Conservation (phyloP, 2,113 vertebrate species). For the Mirza zaza region DNA sequence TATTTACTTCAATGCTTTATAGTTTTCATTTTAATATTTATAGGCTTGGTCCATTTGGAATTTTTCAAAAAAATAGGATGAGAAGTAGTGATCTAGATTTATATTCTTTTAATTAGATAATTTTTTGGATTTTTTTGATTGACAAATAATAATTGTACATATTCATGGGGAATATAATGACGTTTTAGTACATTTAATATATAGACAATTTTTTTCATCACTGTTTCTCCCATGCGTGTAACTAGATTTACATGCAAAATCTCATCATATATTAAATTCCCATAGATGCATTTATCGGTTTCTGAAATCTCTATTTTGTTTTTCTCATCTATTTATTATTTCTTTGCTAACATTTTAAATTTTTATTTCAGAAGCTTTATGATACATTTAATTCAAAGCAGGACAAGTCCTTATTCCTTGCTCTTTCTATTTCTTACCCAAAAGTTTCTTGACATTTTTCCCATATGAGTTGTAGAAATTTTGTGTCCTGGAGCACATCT, state of each 20-base stretch:
- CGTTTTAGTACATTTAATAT: background rate
- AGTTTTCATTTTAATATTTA: background rate
- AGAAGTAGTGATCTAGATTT: background rate
- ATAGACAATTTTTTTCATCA: background rate
- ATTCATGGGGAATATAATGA: background rate
- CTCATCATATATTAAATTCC: background rate
- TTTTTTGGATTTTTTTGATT: background rate
- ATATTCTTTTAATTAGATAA: background rate
- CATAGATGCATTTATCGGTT: background rate
- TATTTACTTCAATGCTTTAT: background rate
- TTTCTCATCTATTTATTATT: background rate
- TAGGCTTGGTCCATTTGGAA: background rate
- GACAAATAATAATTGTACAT: background rate
- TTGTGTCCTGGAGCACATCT: background rate
- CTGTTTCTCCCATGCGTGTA: background rate
- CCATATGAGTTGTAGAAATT: background rate
- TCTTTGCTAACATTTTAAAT: background rate
- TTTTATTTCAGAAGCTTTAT: slow-evolving; percentile 8
- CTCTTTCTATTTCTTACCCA: background rate
- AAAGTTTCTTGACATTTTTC: background rate
- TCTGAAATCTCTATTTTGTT: background rate
- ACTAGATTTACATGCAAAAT: background rate
- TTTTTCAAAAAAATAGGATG: background rate
- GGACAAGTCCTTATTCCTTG: background rate
- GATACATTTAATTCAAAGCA: background rate